Base-by-base conservation (phyloP, 2,113 vertebrate genomes). In the Scomber japonicus region DNA sequence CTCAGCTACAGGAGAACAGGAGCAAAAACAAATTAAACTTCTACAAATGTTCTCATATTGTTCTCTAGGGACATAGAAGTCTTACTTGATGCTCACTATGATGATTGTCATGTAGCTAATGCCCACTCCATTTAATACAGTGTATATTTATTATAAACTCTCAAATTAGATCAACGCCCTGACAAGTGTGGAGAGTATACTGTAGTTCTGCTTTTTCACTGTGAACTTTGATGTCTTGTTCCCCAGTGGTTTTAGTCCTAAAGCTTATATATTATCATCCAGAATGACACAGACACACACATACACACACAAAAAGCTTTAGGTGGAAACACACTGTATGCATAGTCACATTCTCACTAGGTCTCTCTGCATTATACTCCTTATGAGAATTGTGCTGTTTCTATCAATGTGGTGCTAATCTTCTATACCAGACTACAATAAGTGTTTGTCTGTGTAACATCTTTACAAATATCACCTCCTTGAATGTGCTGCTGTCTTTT, bases 401-500 rank as follows among this genome's bases (percentile, higher is more conserved):
- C 54, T 63, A 27, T 27, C 24, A 27, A 75, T 73, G 74, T 90
- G 92, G 86, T 90, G 89, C 90, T 91, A 82, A 88, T 49, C 55
- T 78, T 69, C 76, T 71, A 19, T 77, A 69, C 72, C 53, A 75
- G 76, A 67, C 66, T 71, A 53, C 49, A 54, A 55, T 79, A 5
- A 56, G 74, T 87, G 70, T 86, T 85, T 82, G 78, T 90, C 86
- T 67, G 63, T 92, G 89, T 81, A 66, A 16, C 35, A 35, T 80
- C 76, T 82, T 77, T 71, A 49, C 24, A 16, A 82, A n/a, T 69
- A 64, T 85, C 78, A 72, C 45, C 80, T 78, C 86, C 75, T 84
- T 88, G 55, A 87, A 79, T 87, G 88, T 91, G 79, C 80, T 90
- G 85, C 82, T 90, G 89, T 91, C 90, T 78, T 83, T 85, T 59